Evolutionary conservation across 2,797 vertebrate genomes (phyloP), one percentile per base, ranked within the genome.

Genomic region (Rhinoraja longicauda): DNA sequence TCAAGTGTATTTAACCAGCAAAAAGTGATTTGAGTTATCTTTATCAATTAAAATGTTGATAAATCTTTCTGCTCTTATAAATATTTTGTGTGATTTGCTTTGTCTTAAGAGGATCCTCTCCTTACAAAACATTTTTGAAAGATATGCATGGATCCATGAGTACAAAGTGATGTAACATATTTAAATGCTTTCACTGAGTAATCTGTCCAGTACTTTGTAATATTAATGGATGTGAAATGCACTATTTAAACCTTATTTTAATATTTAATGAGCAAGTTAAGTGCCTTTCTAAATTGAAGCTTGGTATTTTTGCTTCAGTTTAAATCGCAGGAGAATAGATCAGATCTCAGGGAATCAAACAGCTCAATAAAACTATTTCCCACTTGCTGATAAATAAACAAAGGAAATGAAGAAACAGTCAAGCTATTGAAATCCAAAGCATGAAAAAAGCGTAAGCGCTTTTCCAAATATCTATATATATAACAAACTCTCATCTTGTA

Each of bases 151-250:
- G 92, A 93, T 94, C 94, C 95, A 95, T 93, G 93, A 53, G 86
- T 95, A 93, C 78, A 76, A 59, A 62, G 93, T 94, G 94, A 94
- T 93, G 90, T 94, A 95, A 95, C 94, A 95, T 94, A 94, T 94
- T 95, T 95, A 95, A 97, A 95, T 94, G 95, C 94, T 96, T 95
- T 94, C 95, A 97, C 97, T 96, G 96, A 96, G 94, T 96, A 95
- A 95, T 96, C 97, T 97, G 8, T 90, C 32, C 96, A 96, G 95
- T 95, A 94, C 94, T 88, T 39, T n/a, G 96, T 95, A 98, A 97
- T 98, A 98, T 98, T 98, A 96, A 99, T 98, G 97, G 96, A 72
- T 93, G 95, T 97, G 97, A 97, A 97, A 98, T 95, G 97, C 96
- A 94, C 95, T 93, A 94, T 95, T 93, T 94, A 96, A 98, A 97